A percentile compares a stretch with the other conserved stretches of the same genome.
phyloP scores from a whole-genome alignment of 2,113 vertebrate genomes.

The Dascyllus trimaculatus region DNA sequence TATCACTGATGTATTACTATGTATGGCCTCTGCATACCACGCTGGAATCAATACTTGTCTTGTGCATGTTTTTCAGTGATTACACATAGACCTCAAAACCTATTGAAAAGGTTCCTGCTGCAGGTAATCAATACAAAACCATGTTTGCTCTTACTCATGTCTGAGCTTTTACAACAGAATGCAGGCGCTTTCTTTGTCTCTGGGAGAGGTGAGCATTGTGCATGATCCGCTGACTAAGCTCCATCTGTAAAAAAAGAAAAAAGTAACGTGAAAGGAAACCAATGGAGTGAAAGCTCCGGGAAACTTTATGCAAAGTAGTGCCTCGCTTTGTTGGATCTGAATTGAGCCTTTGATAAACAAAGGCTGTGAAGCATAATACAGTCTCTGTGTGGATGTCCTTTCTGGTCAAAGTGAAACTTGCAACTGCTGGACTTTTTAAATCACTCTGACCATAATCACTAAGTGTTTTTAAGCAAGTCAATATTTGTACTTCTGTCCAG shows the following conservation, averaged over 20 bases:
- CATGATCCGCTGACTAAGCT: conserved; percentile 77
- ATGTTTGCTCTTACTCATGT: conserved; percentile 63
- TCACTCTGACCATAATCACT: neutral
- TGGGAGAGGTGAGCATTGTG: conserved; percentile 60
- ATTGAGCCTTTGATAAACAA: conserved; percentile 71
- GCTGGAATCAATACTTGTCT: conserved; percentile 64
- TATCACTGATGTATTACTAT: conserved; percentile 52
- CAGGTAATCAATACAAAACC: conserved; percentile 74
- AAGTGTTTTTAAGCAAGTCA: neutral
- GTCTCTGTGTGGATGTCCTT: conserved; percentile 7
- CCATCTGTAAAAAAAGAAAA: conserved; percentile 32
- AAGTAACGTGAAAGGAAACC: conserved; percentile 64
- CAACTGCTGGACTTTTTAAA: conserved; percentile 33
- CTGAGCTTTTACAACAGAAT: conserved; percentile 42
- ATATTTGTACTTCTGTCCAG: neutral
- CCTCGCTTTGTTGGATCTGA: conserved; percentile 65
- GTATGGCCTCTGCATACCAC: conserved; percentile 63
- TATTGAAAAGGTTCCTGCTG: conserved; percentile 66
- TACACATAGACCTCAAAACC: conserved; percentile 50
- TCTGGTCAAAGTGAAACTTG: conserved; percentile 27
- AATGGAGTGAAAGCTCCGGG: conserved; percentile 48
- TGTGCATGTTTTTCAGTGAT: conserved; percentile 55
- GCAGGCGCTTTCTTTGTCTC: conserved; percentile 57
- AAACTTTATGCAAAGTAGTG: conserved; percentile 70
- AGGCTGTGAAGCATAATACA: conserved; percentile 42